These are phyloP conservation scores for Microcebus ravelobensis DNA, from an alignment of 2,113 vertebrate species.

Conservation along the genomic window DNA sequence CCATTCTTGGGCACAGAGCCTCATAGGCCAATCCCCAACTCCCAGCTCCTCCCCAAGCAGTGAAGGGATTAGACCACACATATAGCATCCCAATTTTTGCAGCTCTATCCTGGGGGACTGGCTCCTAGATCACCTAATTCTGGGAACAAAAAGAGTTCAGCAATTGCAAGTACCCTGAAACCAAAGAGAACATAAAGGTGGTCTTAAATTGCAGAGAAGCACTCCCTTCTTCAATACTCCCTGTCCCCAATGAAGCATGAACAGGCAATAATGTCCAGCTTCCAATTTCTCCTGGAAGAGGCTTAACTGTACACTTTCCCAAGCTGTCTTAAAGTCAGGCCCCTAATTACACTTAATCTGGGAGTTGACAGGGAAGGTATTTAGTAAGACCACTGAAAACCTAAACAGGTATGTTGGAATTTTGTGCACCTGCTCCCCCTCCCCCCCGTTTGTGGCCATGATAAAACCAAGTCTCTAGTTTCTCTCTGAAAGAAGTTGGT, in stretches of 20 bases:
- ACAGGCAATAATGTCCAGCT: background rate
- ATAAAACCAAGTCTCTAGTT: background rate
- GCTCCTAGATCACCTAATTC: background rate
- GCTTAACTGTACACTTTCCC: background rate
- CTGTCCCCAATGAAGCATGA: background rate
- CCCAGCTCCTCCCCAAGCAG: background rate
- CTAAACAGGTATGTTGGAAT: background rate
- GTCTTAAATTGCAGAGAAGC: background rate
- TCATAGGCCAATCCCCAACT: background rate
- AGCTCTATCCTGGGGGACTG: background rate
- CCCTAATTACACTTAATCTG: background rate
- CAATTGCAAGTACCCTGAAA: background rate
- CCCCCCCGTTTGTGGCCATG: background rate
- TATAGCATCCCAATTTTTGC: background rate
- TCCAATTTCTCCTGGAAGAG: background rate
- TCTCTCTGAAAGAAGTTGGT: background rate
- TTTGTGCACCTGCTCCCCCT: background rate
- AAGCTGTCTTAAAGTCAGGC: fast-evolving
- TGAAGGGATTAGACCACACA: background rate
- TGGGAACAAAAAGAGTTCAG: background rate
- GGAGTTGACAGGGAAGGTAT: no score
- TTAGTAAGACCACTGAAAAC: background rate
- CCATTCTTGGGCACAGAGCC: background rate
- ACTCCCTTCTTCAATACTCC: background rate
- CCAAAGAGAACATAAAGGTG: background rate